phyloP scores from a whole-genome alignment of 2,113 vertebrate genomes.

The Elephantulus edwardii region DNA sequence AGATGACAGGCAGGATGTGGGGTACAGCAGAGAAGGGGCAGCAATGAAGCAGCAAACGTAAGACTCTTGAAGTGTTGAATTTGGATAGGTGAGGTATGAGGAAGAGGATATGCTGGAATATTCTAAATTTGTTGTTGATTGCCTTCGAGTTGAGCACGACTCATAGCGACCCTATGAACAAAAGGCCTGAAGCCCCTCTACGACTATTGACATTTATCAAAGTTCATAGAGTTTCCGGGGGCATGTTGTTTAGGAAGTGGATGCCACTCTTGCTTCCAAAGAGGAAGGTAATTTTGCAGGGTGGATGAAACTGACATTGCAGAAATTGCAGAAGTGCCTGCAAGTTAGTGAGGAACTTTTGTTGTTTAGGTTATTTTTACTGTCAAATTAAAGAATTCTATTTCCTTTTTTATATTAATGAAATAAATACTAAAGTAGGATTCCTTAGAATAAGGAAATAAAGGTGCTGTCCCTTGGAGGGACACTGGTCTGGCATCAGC shows the following conservation, averaged over 20 bases:
- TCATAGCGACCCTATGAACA: no score
- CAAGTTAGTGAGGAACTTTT: not conserved
- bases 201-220: no score
- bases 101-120: not conserved
- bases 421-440: not conserved
- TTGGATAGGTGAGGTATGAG: not conserved
- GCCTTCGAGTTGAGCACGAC: no score
- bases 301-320: not conserved
- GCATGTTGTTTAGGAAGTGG: no score
- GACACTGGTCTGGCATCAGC: not conserved
- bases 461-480: not conserved
- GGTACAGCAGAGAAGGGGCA: not conserved
- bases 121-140: no score
- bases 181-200: no score
- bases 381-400: not conserved
- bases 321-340: not conserved
- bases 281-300: not conserved
- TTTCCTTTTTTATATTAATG: not conserved
- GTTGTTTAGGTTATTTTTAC: conserved; percentile 33
- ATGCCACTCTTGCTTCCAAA: no score
- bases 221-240: no score
- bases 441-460: not conserved
- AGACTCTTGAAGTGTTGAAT: no score
- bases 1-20: not conserved
- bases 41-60: no score